These are phyloP conservation scores for Brachystomella parvula DNA, from an alignment of 1,140 invertebrate species.

Conservation along the genomic window DNA sequence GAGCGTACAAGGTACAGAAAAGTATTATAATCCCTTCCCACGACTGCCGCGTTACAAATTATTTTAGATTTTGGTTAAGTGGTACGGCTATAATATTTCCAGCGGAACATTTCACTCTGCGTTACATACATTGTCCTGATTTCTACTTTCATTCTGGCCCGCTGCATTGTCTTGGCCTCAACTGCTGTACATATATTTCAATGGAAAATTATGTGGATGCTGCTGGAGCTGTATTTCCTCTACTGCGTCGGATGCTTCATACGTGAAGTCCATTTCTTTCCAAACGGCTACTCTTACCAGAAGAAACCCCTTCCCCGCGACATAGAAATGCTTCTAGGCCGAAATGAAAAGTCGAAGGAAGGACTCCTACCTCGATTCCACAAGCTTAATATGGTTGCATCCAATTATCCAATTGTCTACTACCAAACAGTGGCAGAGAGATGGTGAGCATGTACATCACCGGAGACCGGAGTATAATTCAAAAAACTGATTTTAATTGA, in stretches of 20 bases:
- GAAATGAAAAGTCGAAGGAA: no score
- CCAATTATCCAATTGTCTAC: no score
- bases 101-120: background rate
- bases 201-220: background rate
- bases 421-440: no score
- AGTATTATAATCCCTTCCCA: background rate
- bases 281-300: background rate
- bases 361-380: no score
- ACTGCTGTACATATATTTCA: background rate
- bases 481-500: no score
- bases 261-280: background rate
- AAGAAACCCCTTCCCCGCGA: no score
- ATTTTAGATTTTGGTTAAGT: no score
- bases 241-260: background rate
- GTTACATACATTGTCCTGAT: background rate
- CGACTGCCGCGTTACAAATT: background rate
- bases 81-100: background rate
- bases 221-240: background rate
- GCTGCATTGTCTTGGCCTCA: background rate
- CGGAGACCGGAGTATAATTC: no score
- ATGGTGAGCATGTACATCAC: no score
- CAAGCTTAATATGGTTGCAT: no score
- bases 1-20: background rate
- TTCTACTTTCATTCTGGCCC: background rate
- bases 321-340: no score